Evolutionary conservation across 2,888 invertebrate genomes (phyloP).

Genomic region (Bombylius major): DNA sequence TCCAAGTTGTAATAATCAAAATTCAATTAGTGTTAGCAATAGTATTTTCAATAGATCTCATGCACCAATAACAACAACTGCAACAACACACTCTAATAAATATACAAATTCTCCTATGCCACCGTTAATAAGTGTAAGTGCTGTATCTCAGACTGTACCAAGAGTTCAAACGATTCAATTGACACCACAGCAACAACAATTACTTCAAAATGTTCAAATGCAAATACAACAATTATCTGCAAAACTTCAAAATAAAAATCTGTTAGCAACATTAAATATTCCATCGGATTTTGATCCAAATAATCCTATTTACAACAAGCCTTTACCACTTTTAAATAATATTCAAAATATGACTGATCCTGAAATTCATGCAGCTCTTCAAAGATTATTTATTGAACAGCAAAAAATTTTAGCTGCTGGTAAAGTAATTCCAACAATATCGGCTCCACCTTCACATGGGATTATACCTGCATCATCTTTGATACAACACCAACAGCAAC

Average conservation of each 20-base stretch:
- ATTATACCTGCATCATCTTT: constrained; percentile 20
- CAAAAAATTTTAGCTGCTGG: constrained; percentile 59
- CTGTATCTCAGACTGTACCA: constrained; percentile 36
- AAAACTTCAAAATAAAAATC: constrained; percentile 37
- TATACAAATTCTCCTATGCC: constrained; percentile 11
- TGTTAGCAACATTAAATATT: constrained; percentile 28
- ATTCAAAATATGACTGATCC: constrained; percentile 38
- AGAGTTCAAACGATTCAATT: constrained; percentile 61
- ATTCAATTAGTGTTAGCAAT: neutral
- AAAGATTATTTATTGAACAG: constrained; percentile 53
- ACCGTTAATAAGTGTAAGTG: constrained; percentile 19
- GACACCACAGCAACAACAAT: constrained; percentile 58
- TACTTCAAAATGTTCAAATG: constrained; percentile 49
- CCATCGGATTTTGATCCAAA: constrained; percentile 32
- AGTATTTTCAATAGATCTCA: constrained; percentile 7
- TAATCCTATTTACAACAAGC: constrained; percentile 31
- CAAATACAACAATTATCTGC: constrained; percentile 54
- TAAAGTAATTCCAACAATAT: constrained; percentile 49
- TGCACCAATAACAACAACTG: constrained; percentile 15
- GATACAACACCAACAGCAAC: neutral
- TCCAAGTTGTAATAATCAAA: neutral
- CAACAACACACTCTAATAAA: constrained; percentile 7
- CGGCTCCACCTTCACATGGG: constrained; percentile 27
- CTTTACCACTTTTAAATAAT: constrained; percentile 28
- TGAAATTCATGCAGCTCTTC: constrained; percentile 43